A percentile compares a stretch with the other conserved stretches of the same genome.
Evolutionary conservation across 2,113 vertebrate genomes (phyloP).

Genomic region (Labrus mixtus): DNA sequence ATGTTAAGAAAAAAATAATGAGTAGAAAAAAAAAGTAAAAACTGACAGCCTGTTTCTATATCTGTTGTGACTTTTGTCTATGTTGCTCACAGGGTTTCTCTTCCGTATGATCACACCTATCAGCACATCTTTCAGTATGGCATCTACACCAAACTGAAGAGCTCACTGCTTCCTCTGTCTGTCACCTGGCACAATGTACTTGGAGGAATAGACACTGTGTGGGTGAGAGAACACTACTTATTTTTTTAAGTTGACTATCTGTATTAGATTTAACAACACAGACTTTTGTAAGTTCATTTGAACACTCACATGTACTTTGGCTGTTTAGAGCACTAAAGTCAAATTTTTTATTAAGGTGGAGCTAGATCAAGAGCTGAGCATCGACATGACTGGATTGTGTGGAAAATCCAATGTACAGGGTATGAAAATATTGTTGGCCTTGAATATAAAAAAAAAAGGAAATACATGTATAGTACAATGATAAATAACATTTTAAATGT

Average conservation of each 20-base stretch:
- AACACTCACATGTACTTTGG: not conserved
- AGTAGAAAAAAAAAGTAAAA: no score
- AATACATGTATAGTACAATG: no score
- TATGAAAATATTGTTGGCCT: not conserved
- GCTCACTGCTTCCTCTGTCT: slow-evolving; percentile 74
- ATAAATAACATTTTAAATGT: no score
- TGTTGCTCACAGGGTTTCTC: slow-evolving; percentile 68
- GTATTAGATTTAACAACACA: not conserved
- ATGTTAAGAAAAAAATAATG: no score
- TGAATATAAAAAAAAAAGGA: no score
- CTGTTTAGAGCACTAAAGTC: not conserved
- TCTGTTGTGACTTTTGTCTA: not conserved
- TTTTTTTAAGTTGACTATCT: not conserved
- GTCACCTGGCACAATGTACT: slow-evolving; percentile 75
- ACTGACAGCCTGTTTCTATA: not conserved
- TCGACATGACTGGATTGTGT: slow-evolving; percentile 77
- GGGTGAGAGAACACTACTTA: slow-evolving; percentile 67
- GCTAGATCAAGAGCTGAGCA: slow-evolving; percentile 64
- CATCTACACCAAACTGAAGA: slow-evolving; percentile 76
- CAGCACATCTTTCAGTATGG: slow-evolving; percentile 79
- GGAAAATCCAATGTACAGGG: slow-evolving; percentile 47
- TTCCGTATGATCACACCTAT: slow-evolving; percentile 82
- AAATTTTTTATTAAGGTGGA: slow-evolving; percentile 66
- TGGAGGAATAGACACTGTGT: slow-evolving; percentile 66
- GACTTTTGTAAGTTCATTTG: not conserved